Conservation (phyloP, 2,888 invertebrate genomes). For the Eupsilia transversa region DNA sequence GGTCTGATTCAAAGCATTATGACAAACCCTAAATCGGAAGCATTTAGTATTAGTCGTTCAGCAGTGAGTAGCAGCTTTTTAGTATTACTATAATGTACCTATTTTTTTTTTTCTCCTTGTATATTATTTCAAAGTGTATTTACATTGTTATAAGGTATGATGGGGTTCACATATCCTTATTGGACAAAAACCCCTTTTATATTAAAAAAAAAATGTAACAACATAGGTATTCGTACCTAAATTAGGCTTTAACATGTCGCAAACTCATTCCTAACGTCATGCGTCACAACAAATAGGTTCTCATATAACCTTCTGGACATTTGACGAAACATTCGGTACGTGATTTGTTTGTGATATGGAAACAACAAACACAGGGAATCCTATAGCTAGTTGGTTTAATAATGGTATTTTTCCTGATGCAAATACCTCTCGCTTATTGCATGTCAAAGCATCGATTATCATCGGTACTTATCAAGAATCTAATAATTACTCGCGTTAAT, state of each 20-base stretch:
- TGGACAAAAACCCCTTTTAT: too few species aligned
- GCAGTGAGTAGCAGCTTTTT: too few species aligned
- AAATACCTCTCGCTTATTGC: conserved; percentile 23
- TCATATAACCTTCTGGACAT: background rate
- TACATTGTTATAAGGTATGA: too few species aligned
- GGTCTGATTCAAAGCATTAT: too few species aligned
- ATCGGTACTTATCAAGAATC: conserved; percentile 10
- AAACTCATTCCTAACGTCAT: background rate
- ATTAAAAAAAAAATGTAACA: too few species aligned
- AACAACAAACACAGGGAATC: conserved; percentile 1
- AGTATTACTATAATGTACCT: too few species aligned
- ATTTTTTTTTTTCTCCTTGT: too few species aligned
- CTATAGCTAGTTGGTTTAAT: background rate
- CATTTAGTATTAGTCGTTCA: too few species aligned
- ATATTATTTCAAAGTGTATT: too few species aligned
- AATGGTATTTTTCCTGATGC: background rate
- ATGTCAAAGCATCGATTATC: conserved; percentile 17
- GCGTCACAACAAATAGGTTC: background rate
- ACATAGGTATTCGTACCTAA: too few species aligned
- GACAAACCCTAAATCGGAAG: too few species aligned
- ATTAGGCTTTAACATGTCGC: background rate
- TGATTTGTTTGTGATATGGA: background rate
- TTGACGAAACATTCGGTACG: background rate
- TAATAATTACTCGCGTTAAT: conserved; percentile 26
- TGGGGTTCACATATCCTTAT: too few species aligned